A percentile compares a stretch with the other conserved stretches of the same genome.
phyloP scores from a whole-genome alignment of 2,888 invertebrate genomes.

The Drosophila anomalata region DNA sequence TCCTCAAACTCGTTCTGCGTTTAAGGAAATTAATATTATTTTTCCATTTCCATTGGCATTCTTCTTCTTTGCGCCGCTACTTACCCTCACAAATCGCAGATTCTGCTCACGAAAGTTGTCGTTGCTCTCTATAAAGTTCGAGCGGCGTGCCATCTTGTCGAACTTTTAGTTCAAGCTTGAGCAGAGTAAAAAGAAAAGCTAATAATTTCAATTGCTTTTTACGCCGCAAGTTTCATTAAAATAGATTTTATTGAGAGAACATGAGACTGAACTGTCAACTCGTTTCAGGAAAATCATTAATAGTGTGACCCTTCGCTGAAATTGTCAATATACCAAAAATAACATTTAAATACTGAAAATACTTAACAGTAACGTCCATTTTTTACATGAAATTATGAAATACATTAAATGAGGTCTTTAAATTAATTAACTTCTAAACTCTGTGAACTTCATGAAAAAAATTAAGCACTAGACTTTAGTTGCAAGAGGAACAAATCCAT shows the following conservation, averaged over 20 bases:
- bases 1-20: conserved; percentile 84
- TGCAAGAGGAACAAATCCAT: too few relatives aligned
- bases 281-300: not conserved
- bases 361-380: too few relatives aligned
- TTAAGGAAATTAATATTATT: not conserved
- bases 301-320: conserved; percentile 6
- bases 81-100: conserved; percentile 84
- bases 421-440: too few relatives aligned
- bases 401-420: too few relatives aligned
- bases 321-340: not conserved
- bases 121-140: conserved; percentile 87
- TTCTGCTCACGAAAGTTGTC: conserved; percentile 86
- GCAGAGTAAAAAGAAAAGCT: too few relatives aligned
- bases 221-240: not conserved
- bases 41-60: not conserved
- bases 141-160: conserved; percentile 58
- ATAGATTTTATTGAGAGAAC: not conserved
- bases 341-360: too few relatives aligned
- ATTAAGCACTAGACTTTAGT: too few relatives aligned
- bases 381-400: too few relatives aligned
- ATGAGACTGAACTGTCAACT: conserved; percentile 18
- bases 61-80: conserved; percentile 16
- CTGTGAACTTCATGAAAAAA: too few relatives aligned
- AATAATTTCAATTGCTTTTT: not conserved
- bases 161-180: too few relatives aligned